Percentiles rank a stretch among this genome's conserved stretches.
Conservation (phyloP, 2,888 invertebrate genomes). For the Eupeodes latifasciatus region DNA sequence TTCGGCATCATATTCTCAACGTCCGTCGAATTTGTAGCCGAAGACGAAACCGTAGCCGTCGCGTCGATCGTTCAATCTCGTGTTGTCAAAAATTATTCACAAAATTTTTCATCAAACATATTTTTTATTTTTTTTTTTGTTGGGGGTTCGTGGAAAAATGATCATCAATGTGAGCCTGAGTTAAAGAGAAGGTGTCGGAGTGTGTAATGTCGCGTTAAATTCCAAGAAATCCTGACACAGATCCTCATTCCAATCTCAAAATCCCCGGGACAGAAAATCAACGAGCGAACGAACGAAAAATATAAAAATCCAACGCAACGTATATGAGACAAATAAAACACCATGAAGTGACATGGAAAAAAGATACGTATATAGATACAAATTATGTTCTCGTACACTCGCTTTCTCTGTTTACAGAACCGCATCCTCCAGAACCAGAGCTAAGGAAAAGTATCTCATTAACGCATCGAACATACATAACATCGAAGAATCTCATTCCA, state of each 20-base stretch:
- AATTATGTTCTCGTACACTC: constrained; percentile 37
- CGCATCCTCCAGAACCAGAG: background rate
- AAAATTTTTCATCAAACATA: constrained; percentile 75
- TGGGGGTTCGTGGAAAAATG: constrained; percentile 66
- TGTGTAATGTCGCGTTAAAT: constrained; percentile 76
- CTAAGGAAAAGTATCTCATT: constrained; percentile 71
- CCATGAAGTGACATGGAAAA: constrained; percentile 77
- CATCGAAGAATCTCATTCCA: constrained; percentile 70
- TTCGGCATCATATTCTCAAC: background rate
- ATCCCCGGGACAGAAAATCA: constrained; percentile 78
- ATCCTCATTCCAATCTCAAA: constrained; percentile 72
- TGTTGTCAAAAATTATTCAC: constrained; percentile 76
- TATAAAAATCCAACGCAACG: constrained; percentile 47
- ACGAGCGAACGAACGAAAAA: constrained; percentile 9
- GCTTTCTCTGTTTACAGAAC: constrained; percentile 36
- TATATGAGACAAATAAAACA: constrained; percentile 63
- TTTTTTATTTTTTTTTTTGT: constrained; percentile 26
- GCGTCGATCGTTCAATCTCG: constrained; percentile 75
- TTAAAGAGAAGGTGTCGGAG: constrained; percentile 71
- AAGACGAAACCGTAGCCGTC: constrained; percentile 29
- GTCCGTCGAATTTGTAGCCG: constrained; percentile 16
- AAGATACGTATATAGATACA: constrained; percentile 35
- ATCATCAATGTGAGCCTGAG: constrained; percentile 58
- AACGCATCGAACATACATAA: constrained; percentile 75
- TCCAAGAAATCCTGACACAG: constrained; percentile 76